These are phyloP conservation scores for Molossus molossus DNA, from an alignment of 2,797 vertebrate species.

Conservation along the genomic window DNA sequence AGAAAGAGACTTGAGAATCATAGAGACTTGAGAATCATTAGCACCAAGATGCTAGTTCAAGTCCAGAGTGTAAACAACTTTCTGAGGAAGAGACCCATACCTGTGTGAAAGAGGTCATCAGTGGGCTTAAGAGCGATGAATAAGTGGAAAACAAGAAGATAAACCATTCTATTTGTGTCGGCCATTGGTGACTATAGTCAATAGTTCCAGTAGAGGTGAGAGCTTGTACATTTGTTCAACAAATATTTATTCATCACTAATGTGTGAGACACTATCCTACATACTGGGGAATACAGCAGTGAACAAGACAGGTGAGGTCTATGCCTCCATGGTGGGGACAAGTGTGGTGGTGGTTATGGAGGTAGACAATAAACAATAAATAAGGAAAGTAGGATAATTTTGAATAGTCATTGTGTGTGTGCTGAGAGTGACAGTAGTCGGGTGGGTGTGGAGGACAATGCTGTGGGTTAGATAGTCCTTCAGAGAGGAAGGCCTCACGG, in stretches of 20 bases:
- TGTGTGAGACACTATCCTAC: neutral
- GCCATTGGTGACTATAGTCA: neutral
- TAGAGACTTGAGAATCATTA: neutral
- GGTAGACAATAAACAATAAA: neutral
- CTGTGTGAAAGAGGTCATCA: neutral
- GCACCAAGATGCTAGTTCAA: neutral
- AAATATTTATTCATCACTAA: neutral
- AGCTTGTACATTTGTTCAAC: conserved; percentile 16
- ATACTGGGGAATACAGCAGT: neutral
- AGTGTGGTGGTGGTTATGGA: neutral
- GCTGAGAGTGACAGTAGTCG: neutral
- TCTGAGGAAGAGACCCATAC: neutral
- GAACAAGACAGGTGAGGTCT: neutral
- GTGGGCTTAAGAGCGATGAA: neutral
- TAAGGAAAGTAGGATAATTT: neutral
- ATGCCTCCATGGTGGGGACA: neutral
- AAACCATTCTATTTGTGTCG: neutral
- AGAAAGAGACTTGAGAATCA: neutral
- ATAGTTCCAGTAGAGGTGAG: neutral
- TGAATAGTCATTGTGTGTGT: neutral
- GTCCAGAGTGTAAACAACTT: neutral
- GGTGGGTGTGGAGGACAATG: neutral
- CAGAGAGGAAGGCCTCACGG: neutral
- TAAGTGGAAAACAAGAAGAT: neutral
- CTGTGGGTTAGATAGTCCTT: neutral